A percentile compares a stretch with the other conserved stretches of the same genome.
These are phyloP conservation scores for Azorinus chamasolen DNA, from an alignment of 2,888 invertebrate species.

Conservation along the genomic window DNA sequence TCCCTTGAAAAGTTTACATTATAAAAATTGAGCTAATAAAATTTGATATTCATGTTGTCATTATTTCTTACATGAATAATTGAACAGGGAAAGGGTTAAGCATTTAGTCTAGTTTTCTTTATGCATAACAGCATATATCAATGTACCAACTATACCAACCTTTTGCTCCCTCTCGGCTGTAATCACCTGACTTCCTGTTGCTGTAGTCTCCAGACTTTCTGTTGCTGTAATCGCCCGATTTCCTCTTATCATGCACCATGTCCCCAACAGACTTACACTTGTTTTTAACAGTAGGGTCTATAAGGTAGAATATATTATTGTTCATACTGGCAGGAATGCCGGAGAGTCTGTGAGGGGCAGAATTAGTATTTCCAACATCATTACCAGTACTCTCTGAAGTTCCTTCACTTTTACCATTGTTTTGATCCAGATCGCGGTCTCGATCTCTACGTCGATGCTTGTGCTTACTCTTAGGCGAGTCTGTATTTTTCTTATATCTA, in stretches of 20 bases:
- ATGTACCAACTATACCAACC: background rate
- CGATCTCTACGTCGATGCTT: constrained; percentile 37
- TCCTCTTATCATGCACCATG: constrained; percentile 18
- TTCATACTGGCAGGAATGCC: constrained; percentile 46
- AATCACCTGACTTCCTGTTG: background rate
- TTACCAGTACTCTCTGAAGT: constrained; percentile 32
- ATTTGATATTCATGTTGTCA: no score
- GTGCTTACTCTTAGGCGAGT: constrained; percentile 38
- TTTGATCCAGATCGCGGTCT: constrained; percentile 7
- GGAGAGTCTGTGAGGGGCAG: constrained; percentile 39
- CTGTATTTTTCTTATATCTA: constrained; percentile 48
- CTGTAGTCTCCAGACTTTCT: constrained; percentile 40
- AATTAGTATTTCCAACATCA: constrained; percentile 39
- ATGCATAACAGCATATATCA: no score
- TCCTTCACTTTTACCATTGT: constrained; percentile 12
- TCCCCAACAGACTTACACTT: constrained; percentile 62
- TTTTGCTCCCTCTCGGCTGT: background rate
- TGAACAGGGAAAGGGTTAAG: no score
- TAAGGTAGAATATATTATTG: constrained; percentile 75
- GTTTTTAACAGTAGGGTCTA: constrained; percentile 76
- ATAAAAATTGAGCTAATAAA: no score
- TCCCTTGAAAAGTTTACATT: no score
- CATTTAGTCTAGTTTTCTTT: no score
- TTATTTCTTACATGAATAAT: no score
- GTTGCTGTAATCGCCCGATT: background rate